Evolutionary conservation across 1,140 invertebrate species (phyloP).

Genomic region (Drosophila willistoni): DNA sequence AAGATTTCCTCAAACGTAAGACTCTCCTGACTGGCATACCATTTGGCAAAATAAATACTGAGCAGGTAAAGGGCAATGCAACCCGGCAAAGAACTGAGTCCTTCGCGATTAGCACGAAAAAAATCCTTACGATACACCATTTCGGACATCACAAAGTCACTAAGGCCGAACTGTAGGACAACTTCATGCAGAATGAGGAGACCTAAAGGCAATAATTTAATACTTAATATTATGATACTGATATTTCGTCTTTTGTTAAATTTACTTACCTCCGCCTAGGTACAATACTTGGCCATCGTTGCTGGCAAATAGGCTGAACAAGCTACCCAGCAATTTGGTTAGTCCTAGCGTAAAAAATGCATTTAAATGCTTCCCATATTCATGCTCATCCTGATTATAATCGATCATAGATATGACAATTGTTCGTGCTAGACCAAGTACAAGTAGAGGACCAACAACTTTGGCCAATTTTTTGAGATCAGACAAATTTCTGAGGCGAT

Average conservation of each 20-base stretch:
- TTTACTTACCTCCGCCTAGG: slow-evolving; percentile 81
- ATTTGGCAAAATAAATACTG: slow-evolving; percentile 85
- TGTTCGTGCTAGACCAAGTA: slow-evolving; percentile 89
- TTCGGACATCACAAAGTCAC: slow-evolving; percentile 88
- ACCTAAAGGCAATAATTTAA: slow-evolving; percentile 43
- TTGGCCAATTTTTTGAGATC: slow-evolving; percentile 75
- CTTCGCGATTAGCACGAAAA: slow-evolving; percentile 94
- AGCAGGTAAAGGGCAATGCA: slow-evolving; percentile 93
- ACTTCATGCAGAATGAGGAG: slow-evolving; percentile 89
- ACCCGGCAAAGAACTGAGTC: slow-evolving; percentile 92
- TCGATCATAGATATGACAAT: slow-evolving; percentile 87
- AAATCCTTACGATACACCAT: slow-evolving; percentile 85
- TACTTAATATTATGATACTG: neutral
- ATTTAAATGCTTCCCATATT: slow-evolving; percentile 99
- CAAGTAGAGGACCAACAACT: slow-evolving; percentile 85
- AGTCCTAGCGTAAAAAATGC: slow-evolving; percentile 96
- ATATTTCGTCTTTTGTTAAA: neutral
- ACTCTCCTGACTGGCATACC: slow-evolving; percentile 44
- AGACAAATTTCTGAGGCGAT: slow-evolving; percentile 65
- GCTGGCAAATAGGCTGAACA: slow-evolving; percentile 36
- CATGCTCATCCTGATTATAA: slow-evolving; percentile 94
- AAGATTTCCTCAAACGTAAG: slow-evolving; percentile 29
- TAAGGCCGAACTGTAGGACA: slow-evolving; percentile 86
- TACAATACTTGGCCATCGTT: slow-evolving; percentile 42
- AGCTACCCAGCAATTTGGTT: slow-evolving; percentile 89